phyloP scores from a whole-genome alignment of 2,797 vertebrate genomes.

The Aldrovandia affinis region DNA sequence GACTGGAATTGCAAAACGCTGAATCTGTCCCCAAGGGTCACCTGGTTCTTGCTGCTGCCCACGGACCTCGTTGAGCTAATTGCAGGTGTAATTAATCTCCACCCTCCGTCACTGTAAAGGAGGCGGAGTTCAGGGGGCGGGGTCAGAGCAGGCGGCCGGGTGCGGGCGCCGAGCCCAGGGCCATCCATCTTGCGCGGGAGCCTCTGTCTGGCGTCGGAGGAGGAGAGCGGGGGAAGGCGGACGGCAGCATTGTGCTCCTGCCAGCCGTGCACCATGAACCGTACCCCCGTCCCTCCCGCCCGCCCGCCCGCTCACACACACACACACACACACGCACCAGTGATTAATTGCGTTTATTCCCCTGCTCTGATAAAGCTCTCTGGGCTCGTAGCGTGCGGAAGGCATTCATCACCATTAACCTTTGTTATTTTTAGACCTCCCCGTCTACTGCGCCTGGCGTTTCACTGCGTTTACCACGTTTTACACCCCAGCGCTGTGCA shows the following conservation, averaged over 20 bases:
- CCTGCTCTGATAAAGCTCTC: conserved; percentile 46
- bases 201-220: conserved; percentile 44
- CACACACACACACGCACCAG: conserved; percentile 20
- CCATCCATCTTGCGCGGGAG: no score
- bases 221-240: conserved; percentile 6
- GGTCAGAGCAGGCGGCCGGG: no score
- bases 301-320: background rate
- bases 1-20: no score
- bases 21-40: conserved; percentile 60
- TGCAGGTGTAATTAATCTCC: conserved; percentile 63
- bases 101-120: conserved; percentile 60
- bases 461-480: conserved; percentile 39
- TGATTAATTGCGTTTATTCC: conserved; percentile 53
- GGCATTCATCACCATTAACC: conserved; percentile 50
- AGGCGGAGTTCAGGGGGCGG: background rate
- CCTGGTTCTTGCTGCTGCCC: conserved; percentile 59
- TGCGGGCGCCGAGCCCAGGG: conserved; percentile 33
- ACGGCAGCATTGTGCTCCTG: conserved; percentile 34
- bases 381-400: conserved; percentile 36
- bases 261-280: background rate
- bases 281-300: background rate
- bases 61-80: no score
- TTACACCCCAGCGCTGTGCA: no score
- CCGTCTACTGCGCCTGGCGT: conserved; percentile 36
- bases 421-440: conserved; percentile 19